phyloP scores from a whole-genome alignment of 2,113 vertebrate species.

The Gymnocephalus cernua region DNA sequence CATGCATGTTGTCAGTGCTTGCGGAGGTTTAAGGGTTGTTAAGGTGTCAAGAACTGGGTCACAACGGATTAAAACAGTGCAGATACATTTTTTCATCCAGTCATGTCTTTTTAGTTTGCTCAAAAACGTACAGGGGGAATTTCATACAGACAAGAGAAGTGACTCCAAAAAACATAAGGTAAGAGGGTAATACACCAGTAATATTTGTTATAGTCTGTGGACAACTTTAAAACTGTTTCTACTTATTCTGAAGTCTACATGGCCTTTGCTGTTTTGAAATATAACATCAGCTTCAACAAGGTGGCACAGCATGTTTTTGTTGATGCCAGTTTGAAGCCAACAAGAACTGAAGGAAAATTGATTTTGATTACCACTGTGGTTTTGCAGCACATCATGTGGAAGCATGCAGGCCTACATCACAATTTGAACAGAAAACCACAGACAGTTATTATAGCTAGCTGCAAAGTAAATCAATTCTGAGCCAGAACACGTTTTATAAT shows the following conservation, averaged over 20 bases:
- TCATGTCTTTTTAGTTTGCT: slow-evolving; percentile 56
- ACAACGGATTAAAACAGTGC: slow-evolving; percentile 57
- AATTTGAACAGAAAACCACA: neutral
- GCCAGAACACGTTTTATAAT: neutral
- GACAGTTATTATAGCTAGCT: neutral
- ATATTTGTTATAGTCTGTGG: neutral
- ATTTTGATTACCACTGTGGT: neutral
- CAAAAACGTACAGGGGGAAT: slow-evolving; percentile 1
- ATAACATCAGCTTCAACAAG: neutral
- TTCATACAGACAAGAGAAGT: neutral
- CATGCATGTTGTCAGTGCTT: slow-evolving; percentile 39
- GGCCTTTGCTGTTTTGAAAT: neutral
- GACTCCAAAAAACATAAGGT: neutral
- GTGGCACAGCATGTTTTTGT: neutral
- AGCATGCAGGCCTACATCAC: neutral
- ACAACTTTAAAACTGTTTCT: neutral
- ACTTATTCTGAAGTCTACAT: neutral
- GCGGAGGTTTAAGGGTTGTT: slow-evolving; percentile 38
- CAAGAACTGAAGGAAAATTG: neutral
- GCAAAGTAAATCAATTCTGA: neutral
- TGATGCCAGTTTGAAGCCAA: slow-evolving; percentile 10
- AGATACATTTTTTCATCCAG: slow-evolving; percentile 27
- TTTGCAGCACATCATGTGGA: neutral
- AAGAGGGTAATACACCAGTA: neutral
- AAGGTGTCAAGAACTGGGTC: slow-evolving; percentile 52